Percentiles rank a stretch among this genome's conserved stretches.
These are phyloP conservation scores for Phylloscopus collybita DNA, from an alignment of 2,797 vertebrate genomes.

Conservation along the genomic window DNA sequence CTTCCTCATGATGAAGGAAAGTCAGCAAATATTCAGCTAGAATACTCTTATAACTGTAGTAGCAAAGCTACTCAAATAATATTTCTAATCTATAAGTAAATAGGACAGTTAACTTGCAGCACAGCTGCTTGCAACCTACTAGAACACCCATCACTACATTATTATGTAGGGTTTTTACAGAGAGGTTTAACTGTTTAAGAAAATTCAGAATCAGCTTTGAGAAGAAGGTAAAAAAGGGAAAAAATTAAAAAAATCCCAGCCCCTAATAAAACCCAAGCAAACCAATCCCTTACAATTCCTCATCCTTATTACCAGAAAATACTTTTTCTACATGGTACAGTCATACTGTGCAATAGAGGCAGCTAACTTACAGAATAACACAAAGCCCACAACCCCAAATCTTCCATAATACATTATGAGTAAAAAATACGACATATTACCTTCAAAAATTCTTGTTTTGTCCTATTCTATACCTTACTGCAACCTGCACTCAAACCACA, in stretches of 20 bases:
- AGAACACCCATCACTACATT: not conserved
- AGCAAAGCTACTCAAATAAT: not conserved
- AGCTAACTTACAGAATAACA: not conserved
- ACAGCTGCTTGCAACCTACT: not conserved
- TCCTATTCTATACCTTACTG: fast-evolving
- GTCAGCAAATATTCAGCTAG: not conserved
- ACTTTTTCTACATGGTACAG: not conserved
- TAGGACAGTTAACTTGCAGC: not conserved
- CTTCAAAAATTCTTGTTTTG: not conserved
- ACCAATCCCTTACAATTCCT: not conserved
- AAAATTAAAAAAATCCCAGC: fast-evolving
- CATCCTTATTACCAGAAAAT: fast-evolving
- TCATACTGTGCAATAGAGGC: fast-evolving
- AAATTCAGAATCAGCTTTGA: not conserved
- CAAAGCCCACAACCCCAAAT: fast-evolving
- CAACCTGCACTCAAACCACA: fast-evolving
- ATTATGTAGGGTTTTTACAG: fast-evolving
- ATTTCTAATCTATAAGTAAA: not conserved
- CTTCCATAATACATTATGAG: fast-evolving
- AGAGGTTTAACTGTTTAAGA: fast-evolving
- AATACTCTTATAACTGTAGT: fast-evolving
- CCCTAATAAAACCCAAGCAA: not conserved
- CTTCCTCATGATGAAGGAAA: not conserved
- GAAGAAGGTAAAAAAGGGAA: fast-evolving
- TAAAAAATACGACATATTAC: fast-evolving